Base-by-base conservation (phyloP, 2,888 invertebrate genomes). In the Busseola fusca region DNA sequence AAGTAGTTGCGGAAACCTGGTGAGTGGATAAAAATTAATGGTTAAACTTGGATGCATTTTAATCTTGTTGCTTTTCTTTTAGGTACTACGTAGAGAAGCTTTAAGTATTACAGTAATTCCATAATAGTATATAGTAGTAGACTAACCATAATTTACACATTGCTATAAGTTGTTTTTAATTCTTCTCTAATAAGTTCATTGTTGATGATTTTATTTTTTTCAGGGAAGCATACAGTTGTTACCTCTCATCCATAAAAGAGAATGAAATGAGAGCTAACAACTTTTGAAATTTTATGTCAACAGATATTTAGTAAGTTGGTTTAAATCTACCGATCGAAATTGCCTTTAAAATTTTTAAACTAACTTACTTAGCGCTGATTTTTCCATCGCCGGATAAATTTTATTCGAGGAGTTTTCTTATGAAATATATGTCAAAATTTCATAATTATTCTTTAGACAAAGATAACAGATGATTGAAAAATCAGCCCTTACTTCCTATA, bases 1-100 rank as follows among this genome's bases (percentile, higher is more conserved):
- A 97, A 12, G 97, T 96, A 40, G 97, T 95, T 42, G 97, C 96
- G n/a, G 97, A 97, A 18, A 96, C 95, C 96, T 96, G 89, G 21
- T 56, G 52, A 71, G 66, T 68, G 25, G 6, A 27, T 27, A 50
- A 64, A 67, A 72, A 21, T 52, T 25, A n/a, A 48, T n/a, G 21
- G 21, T 48, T 21, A 48, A 48, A n/a, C 21, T 21, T 21, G 7
- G 3, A 9, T 9, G 21, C 21, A 21, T 48, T n/a, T 48, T 48
- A 21, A 48, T 48, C 3, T 48, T 48, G 9, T 48, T 48, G 48
- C 48, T 48, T n/a, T 21, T 21, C 9, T 48, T n/a, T 48, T 34
- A 34, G 21, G 10, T 48, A 21, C 48, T 48, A 10, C 10, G 10
- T 48, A 21, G 21, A 48, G 9, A 48, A 21, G 48, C 21, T 48